A percentile compares a stretch with the other conserved stretches of the same genome.
Evolutionary conservation across 2,797 vertebrate species (phyloP).

Genomic region (Aplochiton taeniatus): DNA sequence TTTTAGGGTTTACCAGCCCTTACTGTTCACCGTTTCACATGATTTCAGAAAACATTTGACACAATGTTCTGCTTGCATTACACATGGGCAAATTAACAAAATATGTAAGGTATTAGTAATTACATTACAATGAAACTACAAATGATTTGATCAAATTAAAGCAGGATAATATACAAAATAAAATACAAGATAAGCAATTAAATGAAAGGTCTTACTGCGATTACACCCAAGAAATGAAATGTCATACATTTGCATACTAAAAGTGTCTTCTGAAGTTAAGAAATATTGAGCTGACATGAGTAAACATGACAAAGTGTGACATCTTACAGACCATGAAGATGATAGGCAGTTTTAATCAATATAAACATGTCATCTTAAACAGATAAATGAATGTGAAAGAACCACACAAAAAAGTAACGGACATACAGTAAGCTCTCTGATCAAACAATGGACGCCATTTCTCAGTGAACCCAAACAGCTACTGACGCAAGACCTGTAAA

Average conservation of each 20-base stretch:
- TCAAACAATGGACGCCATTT: constrained; percentile 4
- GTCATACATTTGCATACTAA: constrained; percentile 52
- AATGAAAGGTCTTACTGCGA: constrained; percentile 38
- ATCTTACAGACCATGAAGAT: constrained; percentile 3
- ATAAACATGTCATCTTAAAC: constrained; percentile 27
- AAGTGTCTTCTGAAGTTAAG: constrained; percentile 20
- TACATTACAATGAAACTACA: constrained; percentile 43
- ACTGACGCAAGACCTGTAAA: no score
- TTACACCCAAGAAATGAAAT: constrained; percentile 35
- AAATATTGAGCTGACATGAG: constrained; percentile 17
- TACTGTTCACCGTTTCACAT: neutral
- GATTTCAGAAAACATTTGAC: constrained; percentile 5
- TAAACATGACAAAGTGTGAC: constrained; percentile 12
- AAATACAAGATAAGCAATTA: constrained; percentile 48
- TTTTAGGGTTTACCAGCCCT: constrained; percentile 16
- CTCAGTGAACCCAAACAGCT: constrained; percentile 13
- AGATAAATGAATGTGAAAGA: constrained; percentile 17
- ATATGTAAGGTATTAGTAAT: constrained; percentile 19
- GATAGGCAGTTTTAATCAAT: constrained; percentile 13
- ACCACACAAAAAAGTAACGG: neutral
- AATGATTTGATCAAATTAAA: constrained; percentile 37
- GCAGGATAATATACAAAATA: constrained; percentile 37
- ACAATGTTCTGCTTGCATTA: constrained; percentile 30
- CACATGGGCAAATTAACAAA: constrained; percentile 24
- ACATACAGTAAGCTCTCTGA: neutral